Percentiles rank a stretch among this genome's conserved stretches.
Conservation (phyloP, 2,113 vertebrate species). For the Siphamia tubifer region DNA sequence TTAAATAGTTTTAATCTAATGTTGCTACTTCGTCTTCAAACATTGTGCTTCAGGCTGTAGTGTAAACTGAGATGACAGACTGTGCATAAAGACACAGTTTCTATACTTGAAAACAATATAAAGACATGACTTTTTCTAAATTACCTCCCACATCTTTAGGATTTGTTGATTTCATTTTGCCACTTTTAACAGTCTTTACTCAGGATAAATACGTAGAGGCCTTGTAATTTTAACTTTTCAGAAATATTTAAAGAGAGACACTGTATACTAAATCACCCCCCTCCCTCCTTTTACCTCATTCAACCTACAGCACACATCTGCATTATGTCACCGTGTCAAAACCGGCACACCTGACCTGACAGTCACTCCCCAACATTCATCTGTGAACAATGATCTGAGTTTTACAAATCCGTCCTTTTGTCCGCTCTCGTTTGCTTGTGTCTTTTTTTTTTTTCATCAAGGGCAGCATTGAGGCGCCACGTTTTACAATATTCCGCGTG, state of each 20-base stretch:
- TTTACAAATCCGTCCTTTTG: not conserved
- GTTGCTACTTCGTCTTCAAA: not conserved
- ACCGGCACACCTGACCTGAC: constrained; percentile 10
- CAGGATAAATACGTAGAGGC: not conserved
- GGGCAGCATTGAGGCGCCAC: not conserved
- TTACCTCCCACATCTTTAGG: no score
- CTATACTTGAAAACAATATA: constrained; percentile 21
- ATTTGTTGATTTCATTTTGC: no score
- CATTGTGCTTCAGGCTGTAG: constrained; percentile 9
- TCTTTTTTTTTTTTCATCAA: not conserved
- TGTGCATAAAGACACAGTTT: constrained; percentile 6
- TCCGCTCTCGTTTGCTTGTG: not conserved
- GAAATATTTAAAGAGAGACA: not conserved
- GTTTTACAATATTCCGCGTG: not conserved
- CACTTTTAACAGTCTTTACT: not conserved
- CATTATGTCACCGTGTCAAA: constrained; percentile 15
- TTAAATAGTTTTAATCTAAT: not conserved
- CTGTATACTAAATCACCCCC: not conserved
- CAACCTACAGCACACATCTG: not conserved
- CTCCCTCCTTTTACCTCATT: not conserved
- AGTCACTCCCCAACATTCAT: constrained; percentile 6
- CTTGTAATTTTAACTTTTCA: not conserved
- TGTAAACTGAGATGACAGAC: constrained; percentile 18
- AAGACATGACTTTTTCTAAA: no score
- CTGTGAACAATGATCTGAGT: not conserved